These are phyloP conservation scores for Rhinoptilus africanus DNA, from an alignment of 2,113 vertebrate species.

Conservation along the genomic window DNA sequence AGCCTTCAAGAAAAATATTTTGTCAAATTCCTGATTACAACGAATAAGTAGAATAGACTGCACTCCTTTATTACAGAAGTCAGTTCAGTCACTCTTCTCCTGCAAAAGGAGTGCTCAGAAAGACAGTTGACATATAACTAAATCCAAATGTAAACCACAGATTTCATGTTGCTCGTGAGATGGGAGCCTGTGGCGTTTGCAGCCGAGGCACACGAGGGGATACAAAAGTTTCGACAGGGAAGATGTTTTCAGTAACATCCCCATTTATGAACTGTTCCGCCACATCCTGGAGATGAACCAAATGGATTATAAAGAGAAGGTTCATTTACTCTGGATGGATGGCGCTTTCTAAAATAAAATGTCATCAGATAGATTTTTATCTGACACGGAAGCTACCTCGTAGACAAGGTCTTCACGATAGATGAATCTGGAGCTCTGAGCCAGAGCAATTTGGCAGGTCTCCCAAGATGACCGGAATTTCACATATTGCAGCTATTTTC, in stretches of 20 bases:
- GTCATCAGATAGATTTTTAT: constrained; percentile 10
- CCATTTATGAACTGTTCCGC: not conserved
- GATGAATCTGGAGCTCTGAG: not conserved
- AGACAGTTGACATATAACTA: not conserved
- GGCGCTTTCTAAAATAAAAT: not conserved
- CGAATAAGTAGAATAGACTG: not conserved
- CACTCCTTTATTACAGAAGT: not conserved
- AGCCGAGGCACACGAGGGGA: not conserved
- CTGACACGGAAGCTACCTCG: constrained; percentile 4
- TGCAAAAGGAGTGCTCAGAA: not conserved
- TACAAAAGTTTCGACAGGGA: not conserved
- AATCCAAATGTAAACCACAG: not conserved
- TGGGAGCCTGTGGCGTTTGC: not conserved
- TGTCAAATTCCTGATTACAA: not conserved
- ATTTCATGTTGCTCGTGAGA: not conserved
- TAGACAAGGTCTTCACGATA: not conserved
- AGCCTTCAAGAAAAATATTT: not conserved
- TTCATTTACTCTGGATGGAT: constrained; percentile 10
- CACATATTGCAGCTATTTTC: not conserved
- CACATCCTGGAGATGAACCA: not conserved
- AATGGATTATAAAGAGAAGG: not conserved
- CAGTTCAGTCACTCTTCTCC: not conserved
- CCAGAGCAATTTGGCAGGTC: not conserved
- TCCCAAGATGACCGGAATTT: not conserved
- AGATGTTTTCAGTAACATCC: not conserved